These are phyloP conservation scores for Microcebus griseorufus DNA, from an alignment of 2,113 vertebrate species.

Conservation along the genomic window DNA sequence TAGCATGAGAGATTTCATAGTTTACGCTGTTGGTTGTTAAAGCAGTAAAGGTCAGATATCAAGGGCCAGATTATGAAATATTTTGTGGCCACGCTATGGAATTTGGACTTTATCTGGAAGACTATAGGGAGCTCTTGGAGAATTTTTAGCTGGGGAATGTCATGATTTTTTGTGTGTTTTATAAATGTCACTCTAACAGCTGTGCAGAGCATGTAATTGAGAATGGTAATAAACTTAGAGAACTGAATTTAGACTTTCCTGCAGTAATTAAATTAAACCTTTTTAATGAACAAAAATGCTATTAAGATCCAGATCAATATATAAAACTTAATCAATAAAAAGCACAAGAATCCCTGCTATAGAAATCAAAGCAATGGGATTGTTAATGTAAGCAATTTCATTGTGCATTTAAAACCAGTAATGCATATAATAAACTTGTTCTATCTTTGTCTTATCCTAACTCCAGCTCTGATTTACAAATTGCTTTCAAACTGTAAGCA, in stretches of 20 bases:
- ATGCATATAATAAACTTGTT: not conserved
- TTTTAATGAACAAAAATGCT: slow-evolving; percentile 49
- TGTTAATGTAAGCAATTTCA: not conserved
- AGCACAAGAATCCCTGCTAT: not conserved
- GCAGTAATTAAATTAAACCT: slow-evolving; percentile 49
- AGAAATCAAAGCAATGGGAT: not conserved
- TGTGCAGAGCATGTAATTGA: slow-evolving; percentile 26
- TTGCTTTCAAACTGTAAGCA: not conserved
- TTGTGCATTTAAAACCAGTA: not conserved
- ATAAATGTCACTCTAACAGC: slow-evolving; percentile 67
- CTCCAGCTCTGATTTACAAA: not conserved
- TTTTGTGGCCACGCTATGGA: slow-evolving; percentile 9
- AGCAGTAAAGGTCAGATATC: not conserved
- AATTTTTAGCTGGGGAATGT: slow-evolving; percentile 44
- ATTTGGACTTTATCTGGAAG: slow-evolving; percentile 52
- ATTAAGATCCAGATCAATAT: not conserved
- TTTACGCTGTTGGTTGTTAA: not conserved
- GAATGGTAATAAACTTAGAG: slow-evolving; percentile 46
- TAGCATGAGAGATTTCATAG: not conserved
- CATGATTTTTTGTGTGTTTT: slow-evolving; percentile 59
- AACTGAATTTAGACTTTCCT: slow-evolving; percentile 40
- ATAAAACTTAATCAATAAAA: slow-evolving; percentile 51
- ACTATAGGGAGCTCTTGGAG: slow-evolving; percentile 42
- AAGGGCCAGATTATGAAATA: not conserved
- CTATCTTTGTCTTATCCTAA: not conserved